Evolutionary conservation across 2,888 invertebrate species (phyloP).

Genomic region (Acleris sparsana): DNA sequence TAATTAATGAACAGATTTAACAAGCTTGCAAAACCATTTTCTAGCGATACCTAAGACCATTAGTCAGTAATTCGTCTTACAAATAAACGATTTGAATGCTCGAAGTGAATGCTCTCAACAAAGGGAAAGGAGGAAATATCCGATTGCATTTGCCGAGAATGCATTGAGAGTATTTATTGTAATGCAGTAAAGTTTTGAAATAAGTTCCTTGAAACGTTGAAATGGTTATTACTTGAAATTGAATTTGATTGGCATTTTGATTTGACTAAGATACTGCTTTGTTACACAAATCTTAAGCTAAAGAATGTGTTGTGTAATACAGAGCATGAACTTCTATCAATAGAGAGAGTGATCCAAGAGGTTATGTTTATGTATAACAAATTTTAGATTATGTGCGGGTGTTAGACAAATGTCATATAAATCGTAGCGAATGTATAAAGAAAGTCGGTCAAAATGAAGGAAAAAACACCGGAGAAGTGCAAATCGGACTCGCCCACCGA

Average conservation of each 20-base stretch:
- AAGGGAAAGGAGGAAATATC: conserved; percentile 35
- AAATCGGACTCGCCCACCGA: too few relatives aligned
- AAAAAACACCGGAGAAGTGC: too few relatives aligned
- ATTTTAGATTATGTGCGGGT: too few relatives aligned
- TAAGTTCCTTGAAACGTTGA: neutral
- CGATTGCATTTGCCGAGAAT: conserved; percentile 32
- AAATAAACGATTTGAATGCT: conserved; percentile 7
- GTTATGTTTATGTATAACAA: too few relatives aligned
- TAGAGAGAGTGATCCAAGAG: too few relatives aligned
- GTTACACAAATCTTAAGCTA: too few relatives aligned
- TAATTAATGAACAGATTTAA: neutral
- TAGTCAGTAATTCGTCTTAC: conserved; percentile 14
- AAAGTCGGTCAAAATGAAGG: too few relatives aligned
- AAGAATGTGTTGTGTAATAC: too few relatives aligned
- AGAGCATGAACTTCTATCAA: too few relatives aligned
- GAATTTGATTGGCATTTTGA: neutral
- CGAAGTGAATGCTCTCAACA: conserved; percentile 13
- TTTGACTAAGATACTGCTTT: neutral
- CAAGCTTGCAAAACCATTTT: conserved; percentile 14
- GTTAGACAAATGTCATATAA: too few relatives aligned
- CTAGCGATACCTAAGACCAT: neutral
- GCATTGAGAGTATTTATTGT: conserved; percentile 11
- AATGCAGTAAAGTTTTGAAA: neutral
- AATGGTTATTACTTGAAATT: neutral
- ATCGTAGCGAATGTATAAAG: too few relatives aligned